Evolutionary conservation across 2,797 vertebrate species (phyloP).

Genomic region (Dallia pectoralis): DNA sequence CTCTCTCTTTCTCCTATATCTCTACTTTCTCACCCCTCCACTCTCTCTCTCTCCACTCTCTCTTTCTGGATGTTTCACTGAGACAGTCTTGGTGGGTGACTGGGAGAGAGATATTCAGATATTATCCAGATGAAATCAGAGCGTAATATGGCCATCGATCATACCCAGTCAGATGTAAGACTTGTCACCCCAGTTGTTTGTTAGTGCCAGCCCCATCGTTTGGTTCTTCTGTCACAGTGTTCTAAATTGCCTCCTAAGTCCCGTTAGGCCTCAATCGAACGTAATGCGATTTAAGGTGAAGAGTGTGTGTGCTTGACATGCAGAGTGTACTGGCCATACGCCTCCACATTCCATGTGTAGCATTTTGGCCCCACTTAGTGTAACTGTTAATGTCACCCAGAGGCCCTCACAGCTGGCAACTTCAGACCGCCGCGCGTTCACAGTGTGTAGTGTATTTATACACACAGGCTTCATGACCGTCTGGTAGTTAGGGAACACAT

Average conservation of each 20-base stretch:
- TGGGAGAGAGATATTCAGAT: constrained; percentile 43
- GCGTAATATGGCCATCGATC: constrained; percentile 39
- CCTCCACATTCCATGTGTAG: constrained; percentile 47
- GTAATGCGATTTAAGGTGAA: neutral
- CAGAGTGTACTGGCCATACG: constrained; percentile 34
- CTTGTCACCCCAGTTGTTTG: constrained; percentile 70
- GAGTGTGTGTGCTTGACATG: neutral
- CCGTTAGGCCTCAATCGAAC: neutral
- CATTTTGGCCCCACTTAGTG: constrained; percentile 30
- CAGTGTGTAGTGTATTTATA: neutral
- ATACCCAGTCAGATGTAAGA: constrained; percentile 30
- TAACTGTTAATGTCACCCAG: constrained; percentile 36
- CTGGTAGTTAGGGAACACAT: constrained; percentile 1
- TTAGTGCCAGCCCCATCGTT: constrained; percentile 47
- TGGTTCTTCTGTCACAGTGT: neutral
- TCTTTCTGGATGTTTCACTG: constrained; percentile 40
- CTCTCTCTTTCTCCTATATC: neutral
- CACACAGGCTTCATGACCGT: neutral
- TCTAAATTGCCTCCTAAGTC: neutral
- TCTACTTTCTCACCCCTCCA: neutral
- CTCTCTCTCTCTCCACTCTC: constrained; percentile 38
- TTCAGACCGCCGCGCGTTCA: constrained; percentile 13
- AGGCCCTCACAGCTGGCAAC: constrained; percentile 40
- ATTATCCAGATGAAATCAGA: constrained; percentile 64
- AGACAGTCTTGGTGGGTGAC: constrained; percentile 42